Evolutionary conservation across 2,797 vertebrate species (phyloP), one percentile per base, ranked within the genome.

Genomic region (Characodon lateralis): DNA sequence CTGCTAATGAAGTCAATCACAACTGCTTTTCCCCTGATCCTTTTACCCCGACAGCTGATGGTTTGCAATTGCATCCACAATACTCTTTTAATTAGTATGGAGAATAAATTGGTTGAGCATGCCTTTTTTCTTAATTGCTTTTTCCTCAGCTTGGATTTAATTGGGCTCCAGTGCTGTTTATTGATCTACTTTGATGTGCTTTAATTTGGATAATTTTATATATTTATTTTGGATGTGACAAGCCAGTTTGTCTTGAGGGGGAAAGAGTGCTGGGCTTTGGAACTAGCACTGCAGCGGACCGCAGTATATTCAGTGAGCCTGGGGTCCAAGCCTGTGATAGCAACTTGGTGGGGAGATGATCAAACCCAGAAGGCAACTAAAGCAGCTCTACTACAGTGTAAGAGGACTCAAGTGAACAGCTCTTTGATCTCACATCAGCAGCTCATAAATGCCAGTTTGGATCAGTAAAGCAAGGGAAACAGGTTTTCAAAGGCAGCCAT

Each of bases 121-220:
- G 93, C 94, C 93, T 96, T 96, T 95, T 95, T 93, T 91, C 94
- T 91, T 96, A 96, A 96, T 96, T 96, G 95, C 95, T 95, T 96
- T 95, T 95, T 94, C 91, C 93, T 93, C 92, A 79, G 93, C 88
- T 94, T 89, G 91, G 88, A 95, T 95, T 94, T 96, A 96, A 96
- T 96, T 95, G 95, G 93, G 89, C 94, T 88, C 92, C 92, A 86
- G 91, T 94, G 92, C 94, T 95, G 94, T 95, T 95, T 96, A 96
- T 96, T 94, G 96, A 96, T 96, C 95, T 91, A 87, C 84, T 95
- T 95, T 95, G 94, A 96, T 95, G 92, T 93, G 93, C 92, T 95
- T 95, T 95, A 94, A 96, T 96, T 95, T 95, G 91, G 92, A 93
- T 95, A 92, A 94, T 94, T 94, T 95, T 95, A 94, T 94, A 93